phyloP scores from a whole-genome alignment of 2,113 vertebrate genomes.

The Platichthys stellatus region DNA sequence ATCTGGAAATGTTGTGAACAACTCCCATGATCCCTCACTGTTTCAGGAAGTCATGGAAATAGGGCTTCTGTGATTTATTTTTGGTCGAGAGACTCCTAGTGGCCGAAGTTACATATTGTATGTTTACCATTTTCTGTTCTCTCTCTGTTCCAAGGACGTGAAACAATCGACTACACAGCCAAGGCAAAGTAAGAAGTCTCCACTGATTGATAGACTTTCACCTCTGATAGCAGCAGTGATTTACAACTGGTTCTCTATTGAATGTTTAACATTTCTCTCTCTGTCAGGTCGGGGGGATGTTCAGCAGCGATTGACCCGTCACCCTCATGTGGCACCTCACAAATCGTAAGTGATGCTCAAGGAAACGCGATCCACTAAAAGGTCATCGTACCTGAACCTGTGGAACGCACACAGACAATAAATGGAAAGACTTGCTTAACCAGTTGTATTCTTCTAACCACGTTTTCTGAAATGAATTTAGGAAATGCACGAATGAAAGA shows the following conservation, averaged over 20 bases:
- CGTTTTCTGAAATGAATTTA: slow-evolving; percentile 15
- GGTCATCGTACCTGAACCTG: slow-evolving; percentile 44
- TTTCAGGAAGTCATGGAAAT: too few relatives aligned
- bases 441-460: slow-evolving; percentile 3
- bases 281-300: slow-evolving; percentile 86
- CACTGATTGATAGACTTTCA: neutral
- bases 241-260: neutral
- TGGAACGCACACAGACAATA: slow-evolving; percentile 8
- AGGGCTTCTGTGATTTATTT: too few relatives aligned
- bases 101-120: neutral
- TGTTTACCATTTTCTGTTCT: slow-evolving; percentile 1
- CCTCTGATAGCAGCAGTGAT: neutral
- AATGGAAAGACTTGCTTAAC: slow-evolving; percentile 5
- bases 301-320: slow-evolving; percentile 86
- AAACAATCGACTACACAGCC: slow-evolving; percentile 83
- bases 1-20: too few relatives aligned
- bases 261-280: neutral
- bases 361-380: slow-evolving; percentile 63
- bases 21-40: too few relatives aligned
- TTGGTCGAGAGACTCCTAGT: neutral
- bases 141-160: slow-evolving; percentile 83
- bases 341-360: slow-evolving; percentile 91
- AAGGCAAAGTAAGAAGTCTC: slow-evolving; percentile 90
- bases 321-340: slow-evolving; percentile 86
- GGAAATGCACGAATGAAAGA: slow-evolving; percentile 1